A percentile compares a stretch with the other conserved stretches of the same genome.
Conservation (phyloP, 2,888 invertebrate species). For the Dryocosmus kuriphilus region DNA sequence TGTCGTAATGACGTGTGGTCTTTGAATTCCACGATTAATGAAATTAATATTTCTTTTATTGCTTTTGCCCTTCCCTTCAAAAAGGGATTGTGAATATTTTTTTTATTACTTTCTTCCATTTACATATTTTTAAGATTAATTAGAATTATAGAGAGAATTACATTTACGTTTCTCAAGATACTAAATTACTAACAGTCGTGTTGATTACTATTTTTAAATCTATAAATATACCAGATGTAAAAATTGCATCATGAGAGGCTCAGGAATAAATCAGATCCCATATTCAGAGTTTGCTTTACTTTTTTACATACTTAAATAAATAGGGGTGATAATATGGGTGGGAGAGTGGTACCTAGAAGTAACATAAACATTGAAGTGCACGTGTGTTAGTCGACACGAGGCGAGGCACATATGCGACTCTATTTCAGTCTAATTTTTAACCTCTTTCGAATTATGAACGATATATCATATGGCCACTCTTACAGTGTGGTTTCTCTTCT, state of each 20-base stretch:
- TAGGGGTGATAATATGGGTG: constrained; percentile 16
- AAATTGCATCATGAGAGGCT: not conserved
- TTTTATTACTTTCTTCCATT: not conserved
- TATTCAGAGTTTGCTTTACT: not conserved
- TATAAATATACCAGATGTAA: not conserved
- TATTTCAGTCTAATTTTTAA: constrained; percentile 9
- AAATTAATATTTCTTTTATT: constrained; percentile 29
- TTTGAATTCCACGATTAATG: constrained; percentile 34
- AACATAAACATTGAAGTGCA: not conserved
- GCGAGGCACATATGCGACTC: not conserved
- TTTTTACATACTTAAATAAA: constrained; percentile 11
- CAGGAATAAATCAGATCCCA: not conserved
- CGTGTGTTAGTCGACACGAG: not conserved
- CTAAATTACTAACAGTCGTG: too few species aligned
- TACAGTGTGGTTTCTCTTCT: not conserved
- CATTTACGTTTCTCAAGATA: not conserved
- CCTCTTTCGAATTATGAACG: constrained; percentile 19
- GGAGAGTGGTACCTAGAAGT: not conserved
- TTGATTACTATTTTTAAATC: not conserved
- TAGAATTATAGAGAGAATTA: not conserved
- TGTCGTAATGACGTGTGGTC: constrained; percentile 54
- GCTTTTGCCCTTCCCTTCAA: not conserved
- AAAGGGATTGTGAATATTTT: not conserved
- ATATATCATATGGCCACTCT: constrained; percentile 24
- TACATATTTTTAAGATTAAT: not conserved